Percentiles rank a stretch among this genome's conserved stretches.
These are phyloP conservation scores for Oreohelix idahoensis DNA, from an alignment of 1,140 invertebrate species.

Conservation along the genomic window DNA sequence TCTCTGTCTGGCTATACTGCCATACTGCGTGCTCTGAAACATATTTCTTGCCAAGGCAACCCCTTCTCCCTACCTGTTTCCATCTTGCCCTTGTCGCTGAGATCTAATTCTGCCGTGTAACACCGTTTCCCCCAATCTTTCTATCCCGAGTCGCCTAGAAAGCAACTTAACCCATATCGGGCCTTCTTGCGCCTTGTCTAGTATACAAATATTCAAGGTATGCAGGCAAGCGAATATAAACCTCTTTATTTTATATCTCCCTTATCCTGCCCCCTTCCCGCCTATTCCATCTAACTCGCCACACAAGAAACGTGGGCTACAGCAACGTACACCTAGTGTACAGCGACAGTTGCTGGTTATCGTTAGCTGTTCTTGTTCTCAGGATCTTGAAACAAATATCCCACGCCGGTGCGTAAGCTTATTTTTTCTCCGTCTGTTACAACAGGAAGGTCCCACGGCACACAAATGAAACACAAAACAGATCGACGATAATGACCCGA, in stretches of 20 bases:
- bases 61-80: neutral
- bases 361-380: conserved; percentile 8
- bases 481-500: too few species aligned
- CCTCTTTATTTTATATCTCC: neutral
- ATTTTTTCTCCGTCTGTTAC: neutral
- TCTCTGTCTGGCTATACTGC: neutral
- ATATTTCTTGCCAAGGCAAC: neutral
- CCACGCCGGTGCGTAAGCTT: neutral
- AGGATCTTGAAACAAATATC: neutral
- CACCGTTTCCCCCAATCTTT: neutral
- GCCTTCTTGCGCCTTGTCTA: neutral
- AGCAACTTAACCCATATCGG: neutral
- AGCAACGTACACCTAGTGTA: neutral
- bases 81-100: neutral
- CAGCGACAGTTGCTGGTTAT: conserved; percentile 12
- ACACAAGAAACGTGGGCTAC: conserved; percentile 3
- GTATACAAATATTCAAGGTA: conserved; percentile 1
- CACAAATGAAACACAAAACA: neutral
- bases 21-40: neutral
- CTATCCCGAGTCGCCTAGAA: neutral
- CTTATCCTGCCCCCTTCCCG: neutral
- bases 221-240: neutral
- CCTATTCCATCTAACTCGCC: neutral
- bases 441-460: neutral
- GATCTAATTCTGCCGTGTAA: neutral